Conservation (phyloP, 2,888 invertebrate species). For the Pyrrhia umbra region DNA sequence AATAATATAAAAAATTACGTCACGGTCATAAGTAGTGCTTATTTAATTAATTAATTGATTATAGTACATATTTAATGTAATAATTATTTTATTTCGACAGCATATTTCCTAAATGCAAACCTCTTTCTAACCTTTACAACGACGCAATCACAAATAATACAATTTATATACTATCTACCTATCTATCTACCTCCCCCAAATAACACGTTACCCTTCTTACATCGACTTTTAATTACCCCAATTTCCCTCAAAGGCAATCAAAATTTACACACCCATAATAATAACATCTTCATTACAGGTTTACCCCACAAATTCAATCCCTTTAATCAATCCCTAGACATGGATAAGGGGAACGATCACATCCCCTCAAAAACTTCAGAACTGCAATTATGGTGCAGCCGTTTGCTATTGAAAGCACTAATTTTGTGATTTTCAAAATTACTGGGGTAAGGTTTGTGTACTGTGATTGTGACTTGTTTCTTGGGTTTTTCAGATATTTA, state of each 20-base stretch:
- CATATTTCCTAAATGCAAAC: too few species aligned
- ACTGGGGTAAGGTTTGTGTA: conserved; percentile 45
- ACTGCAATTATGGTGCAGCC: conserved; percentile 64
- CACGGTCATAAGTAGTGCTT: too few species aligned
- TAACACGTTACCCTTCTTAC: conserved; percentile 46
- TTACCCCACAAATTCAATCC: conserved; percentile 55
- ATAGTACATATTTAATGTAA: too few species aligned
- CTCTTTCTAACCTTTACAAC: not conserved
- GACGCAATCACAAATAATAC: conserved; percentile 17
- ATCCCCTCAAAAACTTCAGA: conserved; percentile 60
- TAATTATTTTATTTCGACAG: too few species aligned
- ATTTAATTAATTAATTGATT: too few species aligned
- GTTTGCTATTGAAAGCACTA: conserved; percentile 54
- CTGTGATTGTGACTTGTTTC: conserved; percentile 46
- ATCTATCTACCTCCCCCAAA: conserved; percentile 4
- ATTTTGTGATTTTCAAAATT: conserved; percentile 62
- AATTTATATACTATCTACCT: conserved; percentile 32
- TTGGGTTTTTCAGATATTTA: conserved; percentile 17
- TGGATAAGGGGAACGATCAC: conserved; percentile 65
- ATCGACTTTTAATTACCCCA: conserved; percentile 58
- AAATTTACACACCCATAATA: conserved; percentile 54
- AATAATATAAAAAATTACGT: too few species aligned
- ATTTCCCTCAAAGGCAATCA: conserved; percentile 56
- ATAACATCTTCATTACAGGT: conserved; percentile 58
- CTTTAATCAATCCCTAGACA: conserved; percentile 68